Evolutionary conservation across 2,797 vertebrate species (phyloP), one percentile per base, ranked within the genome.

Genomic region (Bucorvus abyssinicus): DNA sequence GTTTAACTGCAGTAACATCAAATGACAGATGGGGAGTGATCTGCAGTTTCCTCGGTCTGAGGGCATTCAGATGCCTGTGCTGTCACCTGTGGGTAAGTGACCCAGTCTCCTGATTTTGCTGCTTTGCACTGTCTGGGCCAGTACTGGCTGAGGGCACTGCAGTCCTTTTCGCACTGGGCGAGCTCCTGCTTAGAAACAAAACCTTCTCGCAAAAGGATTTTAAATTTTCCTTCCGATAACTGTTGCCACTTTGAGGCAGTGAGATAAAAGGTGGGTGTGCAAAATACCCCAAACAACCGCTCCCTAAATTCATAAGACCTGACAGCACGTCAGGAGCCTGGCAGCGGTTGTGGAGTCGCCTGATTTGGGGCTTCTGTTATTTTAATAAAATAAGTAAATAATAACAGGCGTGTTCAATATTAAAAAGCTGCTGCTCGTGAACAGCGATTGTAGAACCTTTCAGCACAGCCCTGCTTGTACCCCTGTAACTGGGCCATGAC

Each of bases 401-500:
- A 22, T 27, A 49, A 22, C 21, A 11, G 47, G 40, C 1, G 0
- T 40, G 29, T 49, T 85, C 50, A 64, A 1, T 49, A 24, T 57
- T 67, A 23, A 60, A 53, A 68, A 56, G 40, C 34, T 45, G 14
- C 26, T 76, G 50, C 30, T 65, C 1, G 0, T 36, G 63, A 55
- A 9, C 69, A 29, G 32, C 26, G 49, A 53, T 36, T 44, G 12
- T 67, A 59, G 52, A 83, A 50, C 67, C 20, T 75, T 16, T 5
- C 6, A 14, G 53, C 32, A 29, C 0, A 1, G 63, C 10, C 3
- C 0, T 20, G 23, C 61, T 45, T 56, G 57, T n/a, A 26, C 6
- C 4, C 15, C n/a, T 12, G 1, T 27, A 32, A 32, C 44, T 42
- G 44, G 30, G 52, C 50, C 8, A 0, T 14, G 63, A 14, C 40